These are phyloP conservation scores for Calidris pugnax DNA, from an alignment of 2,113 vertebrate species.

Conservation along the genomic window DNA sequence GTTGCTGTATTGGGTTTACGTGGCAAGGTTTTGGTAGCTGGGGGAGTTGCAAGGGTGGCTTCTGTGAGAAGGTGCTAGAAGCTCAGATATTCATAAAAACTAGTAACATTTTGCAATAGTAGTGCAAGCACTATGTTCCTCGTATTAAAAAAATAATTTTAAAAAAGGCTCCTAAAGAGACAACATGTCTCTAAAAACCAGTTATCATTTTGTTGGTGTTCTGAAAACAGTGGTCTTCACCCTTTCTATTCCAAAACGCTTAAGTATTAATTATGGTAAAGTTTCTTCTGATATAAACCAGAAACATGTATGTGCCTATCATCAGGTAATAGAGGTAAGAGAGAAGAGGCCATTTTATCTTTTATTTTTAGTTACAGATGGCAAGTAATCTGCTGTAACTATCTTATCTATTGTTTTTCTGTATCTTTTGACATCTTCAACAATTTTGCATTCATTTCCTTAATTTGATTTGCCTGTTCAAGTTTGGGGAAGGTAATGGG, in stretches of 20 bases:
- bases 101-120: background rate
- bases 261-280: background rate
- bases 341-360: background rate
- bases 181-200: background rate
- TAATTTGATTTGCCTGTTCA: background rate
- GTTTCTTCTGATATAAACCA: background rate
- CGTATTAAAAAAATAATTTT: background rate
- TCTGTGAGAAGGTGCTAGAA: background rate
- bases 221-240: background rate
- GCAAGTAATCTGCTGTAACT: background rate
- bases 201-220: background rate
- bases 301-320: accelerated
- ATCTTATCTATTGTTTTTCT: background rate
- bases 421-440: background rate
- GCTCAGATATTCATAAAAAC: background rate
- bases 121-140: background rate
- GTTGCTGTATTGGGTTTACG: background rate
- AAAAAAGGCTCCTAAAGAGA: background rate
- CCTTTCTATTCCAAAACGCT: background rate
- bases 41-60: background rate
- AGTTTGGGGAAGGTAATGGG: background rate
- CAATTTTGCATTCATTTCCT: background rate
- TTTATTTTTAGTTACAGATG: background rate
- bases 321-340: background rate
- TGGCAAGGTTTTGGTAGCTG: background rate